Percentiles rank a stretch among this genome's conserved stretches.
Evolutionary conservation across 1,140 invertebrate genomes (phyloP).

Genomic region (Drosophila grimshawi): DNA sequence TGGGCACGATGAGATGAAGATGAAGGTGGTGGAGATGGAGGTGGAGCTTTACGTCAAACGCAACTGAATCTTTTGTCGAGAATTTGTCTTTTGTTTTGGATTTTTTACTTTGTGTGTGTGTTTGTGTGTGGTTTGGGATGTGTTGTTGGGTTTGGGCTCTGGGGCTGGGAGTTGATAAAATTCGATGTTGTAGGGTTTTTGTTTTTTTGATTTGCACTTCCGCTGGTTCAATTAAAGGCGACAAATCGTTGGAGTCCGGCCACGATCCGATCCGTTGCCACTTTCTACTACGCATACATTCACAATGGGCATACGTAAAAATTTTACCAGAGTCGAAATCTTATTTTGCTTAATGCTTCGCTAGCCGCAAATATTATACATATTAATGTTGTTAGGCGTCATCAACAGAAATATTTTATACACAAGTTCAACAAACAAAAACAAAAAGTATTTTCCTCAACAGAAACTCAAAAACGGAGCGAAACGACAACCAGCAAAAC

Average conservation of each 20-base stretch:
- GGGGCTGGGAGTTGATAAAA: neutral
- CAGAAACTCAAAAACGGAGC: neutral
- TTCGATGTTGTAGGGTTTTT: constrained; percentile 8
- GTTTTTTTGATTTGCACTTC: constrained; percentile 13
- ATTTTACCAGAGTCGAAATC: constrained; percentile 32
- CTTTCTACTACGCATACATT: neutral
- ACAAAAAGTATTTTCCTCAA: constrained; percentile 17
- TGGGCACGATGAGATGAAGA: constrained; percentile 1
- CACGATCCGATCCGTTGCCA: neutral
- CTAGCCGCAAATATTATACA: constrained; percentile 51
- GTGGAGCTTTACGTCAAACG: neutral
- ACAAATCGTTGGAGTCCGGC: constrained; percentile 1
- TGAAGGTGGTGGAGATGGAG: neutral
- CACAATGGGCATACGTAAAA: constrained; percentile 5
- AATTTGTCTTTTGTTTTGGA: constrained; percentile 4
- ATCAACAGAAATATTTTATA: constrained; percentile 54
- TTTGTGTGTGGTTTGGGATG: no score
- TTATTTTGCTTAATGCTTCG: constrained; percentile 26
- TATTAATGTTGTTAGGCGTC: constrained; percentile 58
- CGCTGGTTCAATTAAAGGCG: constrained; percentile 17
- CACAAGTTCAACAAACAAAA: constrained; percentile 30
- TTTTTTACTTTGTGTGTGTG: neutral
- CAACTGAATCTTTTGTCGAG: no score
- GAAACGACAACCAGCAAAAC: neutral
- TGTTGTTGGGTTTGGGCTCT: no score